Evolutionary conservation across 2,888 invertebrate species (phyloP), one percentile per base, ranked within the genome.

Genomic region (Microplitis deprimator): DNA sequence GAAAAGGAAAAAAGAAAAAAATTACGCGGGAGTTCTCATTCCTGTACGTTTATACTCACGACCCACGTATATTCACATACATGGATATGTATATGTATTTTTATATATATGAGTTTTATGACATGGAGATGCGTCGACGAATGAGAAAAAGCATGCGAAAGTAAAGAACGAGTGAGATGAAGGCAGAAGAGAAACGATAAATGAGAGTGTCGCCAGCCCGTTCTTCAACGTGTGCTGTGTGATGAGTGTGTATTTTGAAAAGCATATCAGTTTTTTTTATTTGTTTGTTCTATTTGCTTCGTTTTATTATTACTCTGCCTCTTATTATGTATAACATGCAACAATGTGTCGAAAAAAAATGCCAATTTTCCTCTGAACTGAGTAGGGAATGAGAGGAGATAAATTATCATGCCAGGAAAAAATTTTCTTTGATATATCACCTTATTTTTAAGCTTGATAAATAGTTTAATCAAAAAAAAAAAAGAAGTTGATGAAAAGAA

Each of bases 151-250:
- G 64, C 38, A 41, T 38, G 16, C 40, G 17, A 29, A 17, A 38
- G 16, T 17, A 17, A 17, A 75, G 60, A 16, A 13, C 16, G 68
- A 59, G 39, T 39, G 65, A 39, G 65, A 68, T 68, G 68, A 17
- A 68, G 20, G 13, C 40, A 41, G 40, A 68, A 68, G 73, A 78
- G 76, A 73, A 78, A 77, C 78, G 77, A 83, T 78, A 80, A 82
- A 83, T 79, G 79, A 81, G 80, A 82, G 81, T 82, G 82, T 83
- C 82, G 80, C 79, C 77, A 75, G 81, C 79, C 78, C 77, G 74
- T 70, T 73, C 67, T 77, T 74, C 73, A 74, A 68, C 74, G 77
- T 75, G 72, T 61, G 74, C 20, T 50, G 6, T 20, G 73, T 74
- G 73, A 77, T 72, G 79, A 76, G 77, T 74, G 77, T 71, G 60